These are phyloP conservation scores for Balearica regulorum DNA, from an alignment of 2,797 vertebrate genomes.

Conservation along the genomic window DNA sequence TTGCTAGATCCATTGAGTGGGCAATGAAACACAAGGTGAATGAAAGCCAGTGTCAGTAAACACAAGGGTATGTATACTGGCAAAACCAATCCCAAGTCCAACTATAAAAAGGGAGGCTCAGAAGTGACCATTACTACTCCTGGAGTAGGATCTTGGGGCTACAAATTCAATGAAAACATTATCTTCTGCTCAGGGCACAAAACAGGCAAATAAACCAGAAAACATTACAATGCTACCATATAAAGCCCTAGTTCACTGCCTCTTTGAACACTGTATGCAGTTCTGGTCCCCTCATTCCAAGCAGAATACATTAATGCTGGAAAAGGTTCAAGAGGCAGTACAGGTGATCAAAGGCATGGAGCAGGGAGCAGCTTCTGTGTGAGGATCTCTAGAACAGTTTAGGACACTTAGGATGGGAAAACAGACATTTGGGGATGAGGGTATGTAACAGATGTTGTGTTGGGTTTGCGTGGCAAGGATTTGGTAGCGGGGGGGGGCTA, in stretches of 20 bases:
- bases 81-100: background rate
- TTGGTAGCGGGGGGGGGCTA: too few species aligned
- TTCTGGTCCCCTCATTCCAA: background rate
- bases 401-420: background rate
- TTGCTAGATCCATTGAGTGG: background rate
- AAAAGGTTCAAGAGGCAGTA: background rate
- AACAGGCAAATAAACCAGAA: background rate
- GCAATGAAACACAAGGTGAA: background rate
- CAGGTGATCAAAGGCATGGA: background rate
- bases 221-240: fast-evolving
- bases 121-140: background rate
- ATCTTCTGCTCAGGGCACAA: background rate
- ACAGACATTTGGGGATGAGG: background rate
- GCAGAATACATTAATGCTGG: background rate
- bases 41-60: background rate
- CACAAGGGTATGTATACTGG: background rate
- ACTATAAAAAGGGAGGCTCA: background rate
- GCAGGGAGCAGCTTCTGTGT: background rate
- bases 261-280: background rate
- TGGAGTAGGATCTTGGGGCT: background rate
- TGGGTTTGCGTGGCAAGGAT: too few species aligned
- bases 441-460: background rate
- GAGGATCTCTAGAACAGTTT: background rate
- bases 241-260: background rate
- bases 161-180: background rate